phyloP scores from a whole-genome alignment of 2,113 vertebrate genomes.

The Pseudorasbora parva region DNA sequence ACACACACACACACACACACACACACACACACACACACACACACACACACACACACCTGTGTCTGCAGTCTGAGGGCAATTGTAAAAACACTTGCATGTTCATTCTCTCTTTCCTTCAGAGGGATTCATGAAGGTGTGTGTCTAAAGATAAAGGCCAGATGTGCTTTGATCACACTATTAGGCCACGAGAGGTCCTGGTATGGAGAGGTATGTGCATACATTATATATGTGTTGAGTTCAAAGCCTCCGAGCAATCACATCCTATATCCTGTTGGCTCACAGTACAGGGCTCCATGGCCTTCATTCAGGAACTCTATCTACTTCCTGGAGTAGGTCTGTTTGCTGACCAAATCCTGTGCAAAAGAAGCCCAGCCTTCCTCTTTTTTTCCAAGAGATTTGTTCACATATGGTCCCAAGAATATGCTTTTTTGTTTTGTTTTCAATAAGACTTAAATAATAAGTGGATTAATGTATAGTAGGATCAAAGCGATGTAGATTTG shows the following conservation, averaged over 20 bases:
- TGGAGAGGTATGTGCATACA: neutral
- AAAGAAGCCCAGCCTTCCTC: neutral
- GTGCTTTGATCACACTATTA: slow-evolving; percentile 18
- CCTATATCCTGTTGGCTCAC: neutral
- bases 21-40: neutral
- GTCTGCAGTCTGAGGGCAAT: neutral
- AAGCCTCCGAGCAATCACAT: slow-evolving; percentile 12
- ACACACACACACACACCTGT: neutral
- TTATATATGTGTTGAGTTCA: slow-evolving; percentile 27
- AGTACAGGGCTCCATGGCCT: neutral
- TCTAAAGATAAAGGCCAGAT: neutral
- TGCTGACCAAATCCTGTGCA: neutral
- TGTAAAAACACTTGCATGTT: neutral
- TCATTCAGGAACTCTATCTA: neutral
- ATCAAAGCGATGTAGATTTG: no score
- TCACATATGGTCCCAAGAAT: no score
- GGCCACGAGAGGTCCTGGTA: neutral
- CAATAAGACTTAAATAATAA: no score
- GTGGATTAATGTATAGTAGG: no score
- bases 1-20: neutral
- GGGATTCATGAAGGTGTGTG: neutral
- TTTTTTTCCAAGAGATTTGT: neutral
- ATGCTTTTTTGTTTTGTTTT: no score
- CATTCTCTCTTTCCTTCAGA: neutral
- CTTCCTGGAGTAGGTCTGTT: slow-evolving; percentile 12